phyloP scores from a whole-genome alignment of 2,797 vertebrate species.

The Sternarchorhynchus goeldii region DNA sequence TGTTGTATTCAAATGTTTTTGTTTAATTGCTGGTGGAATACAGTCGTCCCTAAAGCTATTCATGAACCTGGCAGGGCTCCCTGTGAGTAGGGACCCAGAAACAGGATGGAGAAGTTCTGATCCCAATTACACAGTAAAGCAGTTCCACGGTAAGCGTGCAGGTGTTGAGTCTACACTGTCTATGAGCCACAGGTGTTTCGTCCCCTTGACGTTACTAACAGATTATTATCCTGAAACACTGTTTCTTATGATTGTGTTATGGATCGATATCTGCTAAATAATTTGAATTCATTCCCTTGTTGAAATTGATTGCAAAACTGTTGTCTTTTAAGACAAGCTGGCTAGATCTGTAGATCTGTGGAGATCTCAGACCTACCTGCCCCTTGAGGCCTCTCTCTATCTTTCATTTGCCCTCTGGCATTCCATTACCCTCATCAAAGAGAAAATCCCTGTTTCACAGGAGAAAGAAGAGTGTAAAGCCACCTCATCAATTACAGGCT shows the following conservation, averaged over 20 bases:
- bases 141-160: constrained; percentile 43
- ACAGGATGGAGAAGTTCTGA: constrained; percentile 30
- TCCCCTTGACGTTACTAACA: constrained; percentile 41
- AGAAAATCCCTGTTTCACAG: constrained; percentile 34
- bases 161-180: constrained; percentile 49
- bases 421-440: constrained; percentile 20
- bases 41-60: not conserved
- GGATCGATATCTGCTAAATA: not conserved
- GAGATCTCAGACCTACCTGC: not conserved
- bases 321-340: not conserved
- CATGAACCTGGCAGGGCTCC: not conserved
- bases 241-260: not conserved
- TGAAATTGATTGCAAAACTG: not conserved
- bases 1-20: not conserved
- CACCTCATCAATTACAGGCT: constrained; percentile 19
- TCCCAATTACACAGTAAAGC: constrained; percentile 58
- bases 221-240: constrained; percentile 42
- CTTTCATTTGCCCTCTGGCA: constrained; percentile 24
- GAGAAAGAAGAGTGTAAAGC: constrained; percentile 24
- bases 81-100: not conserved
- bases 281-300: not conserved
- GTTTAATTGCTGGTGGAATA: constrained; percentile 21
- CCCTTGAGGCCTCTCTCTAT: not conserved
- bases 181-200: constrained; percentile 45
- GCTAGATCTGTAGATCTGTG: constrained; percentile 12